Evolutionary conservation across 2,797 vertebrate genomes (phyloP), one percentile per base, ranked within the genome.

Genomic region (Danio jaintianensis): DNA sequence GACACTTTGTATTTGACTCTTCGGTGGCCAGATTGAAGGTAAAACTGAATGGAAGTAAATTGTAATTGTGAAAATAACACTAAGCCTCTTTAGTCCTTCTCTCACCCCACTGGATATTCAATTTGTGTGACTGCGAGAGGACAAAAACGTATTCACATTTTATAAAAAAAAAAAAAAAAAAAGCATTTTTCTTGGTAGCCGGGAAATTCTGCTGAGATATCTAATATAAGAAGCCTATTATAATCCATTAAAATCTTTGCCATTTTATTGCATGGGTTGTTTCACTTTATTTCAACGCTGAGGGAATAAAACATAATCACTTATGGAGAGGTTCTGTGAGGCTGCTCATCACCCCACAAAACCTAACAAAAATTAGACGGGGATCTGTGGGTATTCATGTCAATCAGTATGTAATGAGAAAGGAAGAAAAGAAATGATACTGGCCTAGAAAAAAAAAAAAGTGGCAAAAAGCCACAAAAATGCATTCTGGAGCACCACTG

Each of bases 361-460:
- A 78, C 53, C 75, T 38, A 45, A 36, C 16, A 58, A 68, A 78
- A 69, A 59, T 59, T 50, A 42, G 47, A 11, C 55, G 40, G 45
- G 66, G 56, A 79, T 62, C 20, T 12, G 3, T 43, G 67, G 77
- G 45, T 40, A 78, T 78, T 61, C 43, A 69, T 78, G 64, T 70
- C 76, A 70, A 62, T 78, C 76, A 52, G 43, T 52, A 62, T 13
- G 15, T 79, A 70, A 79, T 70, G 47, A 69, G 45, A 79, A 79
- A 70, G 6, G 6, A 47, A 61, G 53, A 61, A 74, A 62, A 52
- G 0, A 48, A 78, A 78, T 9, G 6, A 78, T 78, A 59, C 18
- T 53, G 56, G 61, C 56, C 76, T n/a, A n/a, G 15, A 11, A 68
- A 67, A 52, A 48, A 77, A 68, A 67, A 9, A 61, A 61, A 38